These are phyloP conservation scores for Stramonita haemastoma DNA, from an alignment of 2,888 invertebrate genomes.

Conservation along the genomic window DNA sequence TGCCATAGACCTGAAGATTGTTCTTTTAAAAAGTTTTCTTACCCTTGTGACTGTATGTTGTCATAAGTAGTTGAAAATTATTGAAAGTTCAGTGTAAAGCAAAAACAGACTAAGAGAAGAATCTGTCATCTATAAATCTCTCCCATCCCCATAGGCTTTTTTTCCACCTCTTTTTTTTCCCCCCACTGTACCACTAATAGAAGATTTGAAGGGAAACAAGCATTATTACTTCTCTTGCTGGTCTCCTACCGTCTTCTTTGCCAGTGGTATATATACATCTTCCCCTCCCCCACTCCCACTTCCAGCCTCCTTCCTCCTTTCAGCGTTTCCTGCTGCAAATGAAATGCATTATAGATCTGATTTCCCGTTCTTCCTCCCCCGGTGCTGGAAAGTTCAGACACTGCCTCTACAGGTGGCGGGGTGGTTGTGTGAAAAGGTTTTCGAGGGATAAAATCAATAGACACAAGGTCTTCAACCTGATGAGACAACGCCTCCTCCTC, in stretches of 20 bases:
- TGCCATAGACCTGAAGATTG: no score
- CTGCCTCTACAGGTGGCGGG: background rate
- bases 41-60: no score
- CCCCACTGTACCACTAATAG: background rate
- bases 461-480: background rate
- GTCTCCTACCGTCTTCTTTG: background rate
- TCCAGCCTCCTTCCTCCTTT: background rate
- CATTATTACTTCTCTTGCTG: background rate
- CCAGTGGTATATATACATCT: background rate
- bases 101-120: no score
- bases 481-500: background rate
- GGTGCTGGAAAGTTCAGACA: background rate
- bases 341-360: no score
- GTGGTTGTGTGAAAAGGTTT: background rate
- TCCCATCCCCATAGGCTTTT: no score
- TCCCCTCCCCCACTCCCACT: slow-evolving; percentile 13
- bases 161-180: no score
- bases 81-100: no score
- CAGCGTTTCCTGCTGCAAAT: background rate
- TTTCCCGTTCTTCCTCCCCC: background rate
- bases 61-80: no score
- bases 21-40: no score
- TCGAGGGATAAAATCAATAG: slow-evolving; percentile 9
- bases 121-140: no score
- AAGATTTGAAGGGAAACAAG: background rate